Evolutionary conservation across 2,888 invertebrate species (phyloP).

Genomic region (Rhorus exstirpatorius): DNA sequence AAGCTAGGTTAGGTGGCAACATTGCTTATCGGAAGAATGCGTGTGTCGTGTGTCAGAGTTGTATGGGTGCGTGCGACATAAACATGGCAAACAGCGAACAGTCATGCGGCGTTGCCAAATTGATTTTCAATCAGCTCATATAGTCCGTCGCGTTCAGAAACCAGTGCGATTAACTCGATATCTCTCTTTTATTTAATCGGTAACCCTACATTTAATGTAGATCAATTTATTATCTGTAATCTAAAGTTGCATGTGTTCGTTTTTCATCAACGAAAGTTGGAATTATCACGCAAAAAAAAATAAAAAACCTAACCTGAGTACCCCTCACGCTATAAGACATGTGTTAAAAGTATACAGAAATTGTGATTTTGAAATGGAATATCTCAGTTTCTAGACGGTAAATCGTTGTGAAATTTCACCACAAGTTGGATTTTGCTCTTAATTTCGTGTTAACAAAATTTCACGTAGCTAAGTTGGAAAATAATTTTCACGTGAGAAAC

Average conservation of each 20-base stretch:
- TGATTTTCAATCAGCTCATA: neutral
- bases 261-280: constrained; percentile 15
- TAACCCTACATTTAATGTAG: constrained; percentile 8
- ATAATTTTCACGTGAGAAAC: constrained; percentile 2
- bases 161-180: constrained; percentile 9
- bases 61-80: neutral
- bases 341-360: neutral
- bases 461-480: constrained; percentile 1
- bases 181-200: constrained; percentile 12
- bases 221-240: constrained; percentile 5
- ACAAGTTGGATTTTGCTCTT: neutral
- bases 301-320: neutral
- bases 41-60: no score
- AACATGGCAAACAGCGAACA: no score
- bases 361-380: constrained; percentile 1
- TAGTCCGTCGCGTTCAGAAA: constrained; percentile 23
- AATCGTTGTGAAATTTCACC: constrained; percentile 3
- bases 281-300: constrained; percentile 10
- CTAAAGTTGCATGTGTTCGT: constrained; percentile 3
- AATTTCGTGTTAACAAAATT: constrained; percentile 17
- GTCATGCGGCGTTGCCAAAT: constrained; percentile 19
- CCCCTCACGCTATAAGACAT: constrained; percentile 12
- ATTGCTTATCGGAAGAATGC: no score
- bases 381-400: constrained; percentile 13
- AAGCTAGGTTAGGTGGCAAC: no score